Evolutionary conservation across 2,888 invertebrate species (phyloP), one percentile per base, ranked within the genome.

Genomic region (Monoplex corrugatus): DNA sequence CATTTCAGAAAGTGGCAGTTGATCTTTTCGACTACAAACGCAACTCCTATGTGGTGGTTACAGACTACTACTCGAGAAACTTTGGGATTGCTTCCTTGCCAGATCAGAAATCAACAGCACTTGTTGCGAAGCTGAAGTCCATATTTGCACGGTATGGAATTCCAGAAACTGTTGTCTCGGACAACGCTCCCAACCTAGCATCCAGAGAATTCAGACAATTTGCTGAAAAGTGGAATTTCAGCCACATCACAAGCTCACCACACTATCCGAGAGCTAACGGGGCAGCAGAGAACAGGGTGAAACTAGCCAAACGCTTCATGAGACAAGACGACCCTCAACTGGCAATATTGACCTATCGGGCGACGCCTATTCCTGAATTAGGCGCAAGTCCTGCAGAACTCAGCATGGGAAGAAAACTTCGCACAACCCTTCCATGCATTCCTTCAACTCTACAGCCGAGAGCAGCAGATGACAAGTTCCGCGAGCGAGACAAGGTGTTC

Each of bases 361-460:
- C 72, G 2, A 72, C 87, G 3, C 40, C 87, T 0, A 16, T 75
- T 2, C 40, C 44, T 38, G 43, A 32, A n/a, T n/a, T 44, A 2
- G 68, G 68, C 8, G n/a, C 68, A 40, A 72, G 72, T n/a, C 44
- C 87, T 38, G 87, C 87, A 8, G 87, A 87, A 68, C 43, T 87
- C n/a, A n/a, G 44, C 35, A 43, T 72, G n/a, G 38, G 38, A 1
- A 40, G 87, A 32, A 40, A 43, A 28, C 35, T 87, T 2, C 5
- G 75, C 0, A 72, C 43, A 43, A 75, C 87, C 0, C 72, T 87
- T 3, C 72, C 72, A 83, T 28, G 28, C 2, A 38, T 80, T n/a
- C 80, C 78, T 35, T 23, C 28, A 16, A 82, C 43, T 43, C 82
- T 82, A 1, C n/a, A 23, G 13, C 78, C 82, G 8, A 19, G n/a